These are phyloP conservation scores for Drosophila gaucha DNA, from an alignment of 2,888 invertebrate species.

Conservation along the genomic window DNA sequence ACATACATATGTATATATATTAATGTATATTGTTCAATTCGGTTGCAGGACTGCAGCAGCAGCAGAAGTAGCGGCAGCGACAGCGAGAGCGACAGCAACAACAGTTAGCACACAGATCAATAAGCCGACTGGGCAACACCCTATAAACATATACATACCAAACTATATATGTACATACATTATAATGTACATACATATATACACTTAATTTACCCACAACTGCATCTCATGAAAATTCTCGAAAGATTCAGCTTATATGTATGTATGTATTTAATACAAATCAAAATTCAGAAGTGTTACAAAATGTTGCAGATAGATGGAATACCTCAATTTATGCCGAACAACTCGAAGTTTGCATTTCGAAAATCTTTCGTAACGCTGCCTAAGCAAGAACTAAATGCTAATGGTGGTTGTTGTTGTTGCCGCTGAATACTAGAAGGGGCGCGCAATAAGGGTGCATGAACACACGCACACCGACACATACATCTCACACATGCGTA, in stretches of 20 bases:
- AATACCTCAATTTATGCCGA: slow-evolving; percentile 7
- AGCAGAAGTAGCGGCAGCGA: slow-evolving; percentile 21
- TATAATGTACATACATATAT: neutral
- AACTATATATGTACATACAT: slow-evolving; percentile 1
- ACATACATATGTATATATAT: slow-evolving; percentile 14
- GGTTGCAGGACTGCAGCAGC: slow-evolving; percentile 64
- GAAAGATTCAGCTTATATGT: neutral
- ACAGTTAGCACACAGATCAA: slow-evolving; percentile 62
- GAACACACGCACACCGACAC: slow-evolving; percentile 12
- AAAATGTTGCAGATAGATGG: neutral
- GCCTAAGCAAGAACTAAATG: slow-evolving; percentile 14
- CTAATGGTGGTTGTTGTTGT: slow-evolving; percentile 38
- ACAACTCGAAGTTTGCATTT: slow-evolving; percentile 13
- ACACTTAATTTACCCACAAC: neutral
- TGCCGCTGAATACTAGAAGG: slow-evolving; percentile 28
- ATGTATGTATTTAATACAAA: neutral
- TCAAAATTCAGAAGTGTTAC: neutral
- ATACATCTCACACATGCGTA: too few relatives aligned
- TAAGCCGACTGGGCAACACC: slow-evolving; percentile 73
- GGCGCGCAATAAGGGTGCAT: slow-evolving; percentile 63
- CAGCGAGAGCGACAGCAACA: slow-evolving; percentile 44
- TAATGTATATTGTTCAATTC: slow-evolving; percentile 44
- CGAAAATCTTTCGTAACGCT: slow-evolving; percentile 21
- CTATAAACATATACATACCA: slow-evolving; percentile 31
- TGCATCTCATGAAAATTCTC: neutral